A percentile compares a stretch with the other conserved stretches of the same genome.
Evolutionary conservation across 2,113 vertebrate genomes (phyloP).

Genomic region (Brachionichthys hirsutus): DNA sequence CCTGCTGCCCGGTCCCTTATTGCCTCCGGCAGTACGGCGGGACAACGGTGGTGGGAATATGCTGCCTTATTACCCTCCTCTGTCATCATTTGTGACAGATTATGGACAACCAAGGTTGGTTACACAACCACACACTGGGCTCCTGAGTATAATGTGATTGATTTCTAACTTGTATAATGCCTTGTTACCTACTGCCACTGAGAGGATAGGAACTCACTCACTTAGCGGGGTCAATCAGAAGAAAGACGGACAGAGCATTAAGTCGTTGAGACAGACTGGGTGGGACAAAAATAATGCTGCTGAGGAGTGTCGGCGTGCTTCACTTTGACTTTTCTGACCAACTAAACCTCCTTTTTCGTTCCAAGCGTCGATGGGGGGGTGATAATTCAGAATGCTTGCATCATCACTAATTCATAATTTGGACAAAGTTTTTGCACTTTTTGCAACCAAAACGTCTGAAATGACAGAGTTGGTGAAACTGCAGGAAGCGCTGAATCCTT

Average conservation of each 20-base stretch:
- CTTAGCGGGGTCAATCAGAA: constrained; percentile 80
- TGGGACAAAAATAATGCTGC: constrained; percentile 4
- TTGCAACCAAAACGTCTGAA: too few relatives aligned
- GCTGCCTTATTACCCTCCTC: constrained; percentile 67
- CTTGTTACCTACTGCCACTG: constrained; percentile 73
- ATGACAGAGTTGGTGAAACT: too few relatives aligned
- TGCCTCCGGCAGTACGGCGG: constrained; percentile 39
- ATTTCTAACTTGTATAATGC: constrained; percentile 74
- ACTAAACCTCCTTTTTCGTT: not conserved
- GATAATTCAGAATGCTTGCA: too few relatives aligned
- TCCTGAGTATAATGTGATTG: constrained; percentile 76
- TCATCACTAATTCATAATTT: too few relatives aligned
- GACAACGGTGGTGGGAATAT: constrained; percentile 50
- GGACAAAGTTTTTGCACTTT: too few relatives aligned
- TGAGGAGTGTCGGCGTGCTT: not conserved
- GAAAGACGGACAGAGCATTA: constrained; percentile 60
- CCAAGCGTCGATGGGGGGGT: not conserved
- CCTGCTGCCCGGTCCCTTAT: constrained; percentile 2
- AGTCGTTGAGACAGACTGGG: constrained; percentile 46
- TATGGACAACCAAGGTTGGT: constrained; percentile 68
- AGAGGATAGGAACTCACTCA: constrained; percentile 62
- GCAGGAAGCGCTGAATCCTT: too few relatives aligned
- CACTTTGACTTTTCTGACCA: too few relatives aligned
- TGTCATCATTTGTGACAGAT: constrained; percentile 74
- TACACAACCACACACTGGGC: constrained; percentile 69